Percentiles rank a stretch among this genome's conserved stretches.
These are phyloP conservation scores for Sparidentex hasta DNA, from an alignment of 2,797 vertebrate genomes.

Conservation along the genomic window DNA sequence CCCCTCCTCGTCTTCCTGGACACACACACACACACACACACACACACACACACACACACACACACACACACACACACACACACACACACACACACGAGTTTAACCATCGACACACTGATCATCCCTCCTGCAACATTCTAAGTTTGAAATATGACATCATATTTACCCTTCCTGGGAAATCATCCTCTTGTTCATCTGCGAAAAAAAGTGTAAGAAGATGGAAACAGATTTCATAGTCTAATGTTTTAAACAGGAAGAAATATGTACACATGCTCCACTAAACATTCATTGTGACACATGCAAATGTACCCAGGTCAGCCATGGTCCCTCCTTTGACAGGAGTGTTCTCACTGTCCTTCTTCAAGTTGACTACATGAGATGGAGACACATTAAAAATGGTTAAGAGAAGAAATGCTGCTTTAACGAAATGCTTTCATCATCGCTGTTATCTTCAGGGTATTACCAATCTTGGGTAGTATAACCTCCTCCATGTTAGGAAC, in stretches of 20 bases:
- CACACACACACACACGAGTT: background rate
- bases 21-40: slow-evolving; percentile 15
- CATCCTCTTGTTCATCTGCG: slow-evolving; percentile 97
- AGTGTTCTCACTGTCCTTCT: slow-evolving; percentile 98
- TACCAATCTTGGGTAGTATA: slow-evolving; percentile 96
- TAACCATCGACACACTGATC: background rate
- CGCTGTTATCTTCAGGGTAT: background rate
- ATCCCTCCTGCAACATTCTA: background rate
- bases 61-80: slow-evolving; percentile 51
- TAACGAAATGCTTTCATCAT: background rate
- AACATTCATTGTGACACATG: slow-evolving; percentile 9
- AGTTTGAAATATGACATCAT: background rate
- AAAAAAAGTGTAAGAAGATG: slow-evolving; percentile 37
- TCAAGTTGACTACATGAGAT: slow-evolving; percentile 90
- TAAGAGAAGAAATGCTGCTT: background rate
- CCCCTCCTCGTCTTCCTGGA: slow-evolving; percentile 94
- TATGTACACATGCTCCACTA: background rate
- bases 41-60: slow-evolving; percentile 2
- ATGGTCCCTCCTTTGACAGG: slow-evolving; percentile 98
- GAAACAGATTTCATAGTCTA: background rate
- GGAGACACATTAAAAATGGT: background rate
- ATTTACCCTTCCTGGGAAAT: slow-evolving; percentile 94
- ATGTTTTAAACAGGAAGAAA: background rate
- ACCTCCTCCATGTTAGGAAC: slow-evolving; percentile 98
- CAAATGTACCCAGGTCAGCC: slow-evolving; percentile 92